Percentiles rank a stretch among this genome's conserved stretches.
Evolutionary conservation across 2,888 invertebrate species (phyloP).

Genomic region (Meiosimyza platycephala): DNA sequence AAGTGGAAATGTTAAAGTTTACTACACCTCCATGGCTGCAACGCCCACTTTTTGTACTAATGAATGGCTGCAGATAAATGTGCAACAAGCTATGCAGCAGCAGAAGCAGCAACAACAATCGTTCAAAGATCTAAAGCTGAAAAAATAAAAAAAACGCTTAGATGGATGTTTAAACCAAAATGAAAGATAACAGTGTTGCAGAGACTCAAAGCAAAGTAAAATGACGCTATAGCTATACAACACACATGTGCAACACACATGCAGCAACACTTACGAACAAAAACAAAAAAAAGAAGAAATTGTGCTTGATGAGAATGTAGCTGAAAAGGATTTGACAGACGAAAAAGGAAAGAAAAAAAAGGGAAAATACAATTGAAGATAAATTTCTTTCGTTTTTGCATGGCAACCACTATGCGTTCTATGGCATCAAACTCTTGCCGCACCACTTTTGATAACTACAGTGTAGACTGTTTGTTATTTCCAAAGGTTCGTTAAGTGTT

Average conservation of each 20-base stretch:
- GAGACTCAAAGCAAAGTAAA: neutral
- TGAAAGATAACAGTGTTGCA: conserved; percentile 20
- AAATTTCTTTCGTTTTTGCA: conserved; percentile 7
- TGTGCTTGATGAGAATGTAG: neutral
- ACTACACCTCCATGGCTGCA: conserved; percentile 15
- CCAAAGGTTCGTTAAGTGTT: too few species aligned
- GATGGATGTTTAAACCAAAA: conserved; percentile 14
- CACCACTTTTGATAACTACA: too few species aligned
- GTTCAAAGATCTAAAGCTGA: neutral
- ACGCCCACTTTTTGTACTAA: conserved; percentile 42
- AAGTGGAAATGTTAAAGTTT: conserved; percentile 2
- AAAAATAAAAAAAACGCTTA: neutral
- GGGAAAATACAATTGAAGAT: neutral
- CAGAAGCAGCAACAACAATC: conserved; percentile 31
- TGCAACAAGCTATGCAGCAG: conserved; percentile 32
- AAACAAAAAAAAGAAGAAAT: neutral
- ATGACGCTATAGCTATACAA: neutral
- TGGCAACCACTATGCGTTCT: neutral
- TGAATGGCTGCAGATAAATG: conserved; percentile 36
- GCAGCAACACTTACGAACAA: neutral
- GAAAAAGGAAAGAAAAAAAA: neutral
- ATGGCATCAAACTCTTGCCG: too few species aligned
- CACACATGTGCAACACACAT: too few species aligned
- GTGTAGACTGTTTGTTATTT: too few species aligned
- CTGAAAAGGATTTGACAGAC: neutral